Evolutionary conservation across 2,113 vertebrate genomes (phyloP), one percentile per base, ranked within the genome.

Genomic region (Ameiurus melas): DNA sequence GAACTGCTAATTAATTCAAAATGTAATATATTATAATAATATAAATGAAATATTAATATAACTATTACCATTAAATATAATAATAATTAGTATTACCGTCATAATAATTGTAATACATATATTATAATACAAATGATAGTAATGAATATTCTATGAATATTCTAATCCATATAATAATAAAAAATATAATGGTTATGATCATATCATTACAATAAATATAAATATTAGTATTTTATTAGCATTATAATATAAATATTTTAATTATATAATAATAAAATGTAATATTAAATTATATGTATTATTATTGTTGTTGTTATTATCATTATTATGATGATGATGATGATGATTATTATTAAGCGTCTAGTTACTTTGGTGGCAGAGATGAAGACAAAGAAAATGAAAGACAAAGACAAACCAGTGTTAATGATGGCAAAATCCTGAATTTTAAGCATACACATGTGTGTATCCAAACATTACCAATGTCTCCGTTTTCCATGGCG

Each of bases 401-500:
- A 78, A 79, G 16, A 30, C 25, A 36, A 71, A 70, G 43, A 85
- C 16, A 55, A 20, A 70, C 25, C 43, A 53, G 43, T 70, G 9
- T 55, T 57, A 57, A 33, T 71, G 30, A 85, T 60, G 20, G 25
- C 55, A 36, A 55, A 80, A 51, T 51, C 8, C 12, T 16, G 13
- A 80, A 19, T 33, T 81, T 80, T 19, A 19, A 80, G 51, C 27
- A 33, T 19, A 9, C n/a, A 53, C 8, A 20, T 4, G 1, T 22
- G 5, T 2, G 10, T 5, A 82, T 62, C 33, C 57, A 60, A 14
- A 39, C 57, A 25, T 94, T 95, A 99, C 98, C 98, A 85, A 99
- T 99, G 91, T 99, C 97, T 87, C 98, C 98, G 3, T 99, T 99
- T 93, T 99, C 98, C 98, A 99, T 99, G 89, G 98, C 98, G 91